phyloP scores from a whole-genome alignment of 1,140 invertebrate genomes.

The Temnothorax curvispinosus region DNA sequence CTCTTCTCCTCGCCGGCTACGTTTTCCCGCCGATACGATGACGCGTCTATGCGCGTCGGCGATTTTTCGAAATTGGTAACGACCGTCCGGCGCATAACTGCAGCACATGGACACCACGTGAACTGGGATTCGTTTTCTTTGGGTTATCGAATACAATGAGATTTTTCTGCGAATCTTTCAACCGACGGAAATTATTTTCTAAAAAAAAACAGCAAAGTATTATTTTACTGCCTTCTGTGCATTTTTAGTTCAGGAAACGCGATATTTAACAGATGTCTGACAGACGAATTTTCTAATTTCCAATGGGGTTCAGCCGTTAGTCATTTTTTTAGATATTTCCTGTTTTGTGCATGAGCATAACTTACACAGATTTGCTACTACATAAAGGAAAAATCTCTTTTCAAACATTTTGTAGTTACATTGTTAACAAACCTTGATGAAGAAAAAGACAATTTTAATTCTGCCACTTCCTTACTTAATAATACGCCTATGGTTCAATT shows the following conservation, averaged over 20 bases:
- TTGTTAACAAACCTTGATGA: background rate
- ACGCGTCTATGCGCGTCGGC: background rate
- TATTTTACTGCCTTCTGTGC: background rate
- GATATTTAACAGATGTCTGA: background rate
- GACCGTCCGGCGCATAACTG: background rate
- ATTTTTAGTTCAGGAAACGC: background rate
- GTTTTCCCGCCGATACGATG: conserved; percentile 37
- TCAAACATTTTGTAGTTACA: background rate
- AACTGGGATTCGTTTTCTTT: background rate
- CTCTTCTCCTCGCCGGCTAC: conserved; percentile 64
- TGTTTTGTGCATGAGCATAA: background rate
- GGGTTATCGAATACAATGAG: background rate
- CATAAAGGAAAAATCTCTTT: background rate
- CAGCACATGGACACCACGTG: conserved; percentile 15
- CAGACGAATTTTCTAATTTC: background rate
- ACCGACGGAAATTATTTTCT: background rate
- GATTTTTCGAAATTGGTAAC: background rate
- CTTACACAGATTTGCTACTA: background rate
- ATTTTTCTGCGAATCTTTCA: background rate
- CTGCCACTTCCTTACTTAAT: background rate
- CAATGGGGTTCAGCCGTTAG: background rate
- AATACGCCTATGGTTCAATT: background rate
- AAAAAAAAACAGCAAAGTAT: background rate
- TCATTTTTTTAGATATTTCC: background rate
- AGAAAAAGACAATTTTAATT: background rate